Evolutionary conservation across 2,888 invertebrate species (phyloP), one percentile per base, ranked within the genome.

Genomic region (Amorpha juglandis): DNA sequence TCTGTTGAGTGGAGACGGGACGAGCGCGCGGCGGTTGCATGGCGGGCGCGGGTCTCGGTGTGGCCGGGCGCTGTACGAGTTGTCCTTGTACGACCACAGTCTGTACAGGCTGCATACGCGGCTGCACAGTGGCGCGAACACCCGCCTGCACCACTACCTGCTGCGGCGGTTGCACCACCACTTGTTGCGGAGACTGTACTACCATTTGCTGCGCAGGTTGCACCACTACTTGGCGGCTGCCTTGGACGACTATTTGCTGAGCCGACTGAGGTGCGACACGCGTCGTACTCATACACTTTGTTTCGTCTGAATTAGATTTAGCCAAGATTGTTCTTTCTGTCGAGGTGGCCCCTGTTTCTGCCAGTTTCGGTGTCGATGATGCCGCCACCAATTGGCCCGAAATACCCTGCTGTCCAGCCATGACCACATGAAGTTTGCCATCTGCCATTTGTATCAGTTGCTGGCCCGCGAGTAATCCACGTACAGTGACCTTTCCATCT

Each of bases 401-500:
- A 68, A 91, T 85, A 16, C 94, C 94, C 55, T 95, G 92, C 79
- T 95, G 95, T 8, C 95, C 94, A 11, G 96, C 95, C 83, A 95
- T 96, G 47, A 97, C 94, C 19, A 98, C 96, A 82, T 98, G 98
- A 33, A 98, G 91, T 84, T 98, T 98, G 0, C 99, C 99, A 86
- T 99, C 98, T 0, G 98, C 97, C 95, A 98, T 96, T 84, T 98
- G 97, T 53, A 98, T 96, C 66, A 99, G 92, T 82, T 98, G 98
- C 83, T 99, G 99, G 65, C 98, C 98, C 58, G 98, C 97, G 87
- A 98, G 95, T 9, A 99, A 94, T 0, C 99, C 99, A 69, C 97
- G 95, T 1, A 99, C 98, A 77, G 98, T 97, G 16, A 98, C 94
- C 89, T 98, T 98, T 33, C 98, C 98, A 87, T 98, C 98, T 0